Base-by-base conservation (phyloP, 2,797 vertebrate genomes). In the Heteromormyrus szaboi region DNA sequence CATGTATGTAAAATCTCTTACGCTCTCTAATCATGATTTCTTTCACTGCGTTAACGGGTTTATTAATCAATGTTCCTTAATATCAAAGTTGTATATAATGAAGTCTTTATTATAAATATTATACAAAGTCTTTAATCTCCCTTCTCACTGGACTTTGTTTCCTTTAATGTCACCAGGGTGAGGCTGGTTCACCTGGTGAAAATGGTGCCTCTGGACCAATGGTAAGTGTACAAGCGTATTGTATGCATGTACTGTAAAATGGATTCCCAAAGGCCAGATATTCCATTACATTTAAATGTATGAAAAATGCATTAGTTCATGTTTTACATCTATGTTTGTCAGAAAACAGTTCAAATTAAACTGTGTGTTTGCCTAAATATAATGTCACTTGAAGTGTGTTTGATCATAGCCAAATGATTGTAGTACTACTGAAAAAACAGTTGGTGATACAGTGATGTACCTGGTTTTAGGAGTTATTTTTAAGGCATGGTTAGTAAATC, bases 151-250 rank as follows among this genome's bases (percentile, higher is more conserved):
- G 48, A 54, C 22, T 86, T 54, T 46, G 12, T 46, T 14, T 22
- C 54, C 5, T 59, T 89, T 50, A 22, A 51, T 86, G 12, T 85
- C 44, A 33, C 48, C 11, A 99, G 98, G 98, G 98, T 17, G 98
- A 99, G 93, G 89, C 93, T 86, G 98, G 98, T 88, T 44, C 97
- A 53, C 59, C 97, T 0, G 98, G 98, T 65, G 98, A 99, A 93
- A 98, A 97, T 0, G 98, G 98, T n/a, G 94, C 97, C 89, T 93
- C 97, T 0, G 98, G 98, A 88, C 96, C 97, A 14, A 98, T 99
- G 98, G 98, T 99, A 93, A 97, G 97, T 95, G 29, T 14, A 79
- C 84, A 46, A 9, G 48, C n/a, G 37, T 62, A 48, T 88, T 19
- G 53, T 56, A 46, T 65, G 11, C 37, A 54, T 8, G 19, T 25